Evolutionary conservation across 2,797 vertebrate genomes (phyloP).

Genomic region (Florisuga fusca): DNA sequence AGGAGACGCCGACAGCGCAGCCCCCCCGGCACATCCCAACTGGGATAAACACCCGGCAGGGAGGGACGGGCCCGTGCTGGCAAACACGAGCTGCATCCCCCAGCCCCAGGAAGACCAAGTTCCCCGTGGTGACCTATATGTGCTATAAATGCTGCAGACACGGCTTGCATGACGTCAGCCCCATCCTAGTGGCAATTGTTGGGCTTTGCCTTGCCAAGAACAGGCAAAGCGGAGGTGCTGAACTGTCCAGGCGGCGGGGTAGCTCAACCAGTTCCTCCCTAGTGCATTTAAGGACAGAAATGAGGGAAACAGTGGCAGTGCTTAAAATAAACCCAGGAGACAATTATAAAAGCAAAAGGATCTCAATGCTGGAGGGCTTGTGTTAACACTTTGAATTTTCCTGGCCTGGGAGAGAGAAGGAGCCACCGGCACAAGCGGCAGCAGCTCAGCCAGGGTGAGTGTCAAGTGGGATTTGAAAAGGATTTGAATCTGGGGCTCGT

Average conservation of each 20-base stretch:
- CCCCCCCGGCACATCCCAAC: neutral
- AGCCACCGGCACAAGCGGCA: rapidly evolving
- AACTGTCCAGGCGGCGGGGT: conserved; percentile 36
- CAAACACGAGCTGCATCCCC: conserved; percentile 4
- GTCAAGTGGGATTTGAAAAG: neutral
- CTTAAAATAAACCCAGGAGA: conserved; percentile 60
- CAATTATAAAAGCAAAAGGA: conserved; percentile 28
- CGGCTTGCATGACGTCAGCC: conserved; percentile 34
- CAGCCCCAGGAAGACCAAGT: conserved; percentile 51
- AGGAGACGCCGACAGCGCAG: rapidly evolving
- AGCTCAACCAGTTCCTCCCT: conserved; percentile 54
- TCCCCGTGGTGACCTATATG: conserved; percentile 46
- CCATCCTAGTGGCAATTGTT: conserved; percentile 53
- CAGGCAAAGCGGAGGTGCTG: conserved; percentile 56
- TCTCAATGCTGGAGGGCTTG: neutral
- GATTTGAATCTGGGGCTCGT: neutral
- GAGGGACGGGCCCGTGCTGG: neutral
- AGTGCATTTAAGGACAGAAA: conserved; percentile 67
- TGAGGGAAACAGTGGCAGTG: conserved; percentile 31
- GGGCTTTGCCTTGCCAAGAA: conserved; percentile 45
- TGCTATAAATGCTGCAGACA: conserved; percentile 64
- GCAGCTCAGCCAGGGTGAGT: neutral
- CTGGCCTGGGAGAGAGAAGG: neutral
- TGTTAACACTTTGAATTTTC: neutral
- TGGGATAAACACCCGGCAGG: neutral